phyloP scores from a whole-genome alignment of 2,888 invertebrate species.

The Ashinkailepas kermadecensis region DNA sequence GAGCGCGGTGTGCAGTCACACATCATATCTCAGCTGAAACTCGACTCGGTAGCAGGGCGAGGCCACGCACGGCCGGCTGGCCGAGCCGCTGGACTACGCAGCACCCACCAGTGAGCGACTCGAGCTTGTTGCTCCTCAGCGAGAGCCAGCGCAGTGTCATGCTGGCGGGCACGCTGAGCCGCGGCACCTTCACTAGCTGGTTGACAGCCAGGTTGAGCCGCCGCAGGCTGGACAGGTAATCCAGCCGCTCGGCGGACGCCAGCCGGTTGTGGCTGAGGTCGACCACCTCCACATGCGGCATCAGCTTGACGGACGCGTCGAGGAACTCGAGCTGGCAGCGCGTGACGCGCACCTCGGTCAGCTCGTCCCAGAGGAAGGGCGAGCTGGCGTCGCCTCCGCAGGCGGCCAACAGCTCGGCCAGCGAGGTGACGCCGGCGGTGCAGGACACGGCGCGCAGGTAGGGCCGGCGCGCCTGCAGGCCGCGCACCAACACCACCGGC shows the following conservation, averaged over 20 bases:
- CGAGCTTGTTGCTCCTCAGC: slow-evolving; percentile 57
- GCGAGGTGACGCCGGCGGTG: neutral
- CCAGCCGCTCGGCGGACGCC: slow-evolving; percentile 49
- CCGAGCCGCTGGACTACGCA: too few species aligned
- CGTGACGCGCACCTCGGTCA: slow-evolving; percentile 52
- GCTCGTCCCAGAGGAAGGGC: slow-evolving; percentile 55
- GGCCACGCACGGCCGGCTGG: too few species aligned
- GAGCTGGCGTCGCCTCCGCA: slow-evolving; percentile 56
- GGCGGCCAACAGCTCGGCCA: slow-evolving; percentile 2
- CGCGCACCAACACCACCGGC: neutral
- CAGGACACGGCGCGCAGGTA: slow-evolving; percentile 4
- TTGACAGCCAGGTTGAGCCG: slow-evolving; percentile 58
- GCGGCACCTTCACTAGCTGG: slow-evolving; percentile 51
- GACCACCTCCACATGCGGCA: slow-evolving; percentile 54
- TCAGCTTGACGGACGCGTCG: slow-evolving; percentile 52
- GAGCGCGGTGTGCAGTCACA: too few species aligned
- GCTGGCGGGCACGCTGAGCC: slow-evolving; percentile 50
- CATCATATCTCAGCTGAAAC: too few species aligned
- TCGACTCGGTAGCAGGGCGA: too few species aligned
- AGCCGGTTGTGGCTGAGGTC: slow-evolving; percentile 59
- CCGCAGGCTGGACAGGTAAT: slow-evolving; percentile 54
- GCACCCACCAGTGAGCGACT: slow-evolving; percentile 49
- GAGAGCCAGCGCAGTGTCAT: slow-evolving; percentile 52
- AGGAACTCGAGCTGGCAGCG: slow-evolving; percentile 51
- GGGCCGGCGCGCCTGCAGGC: slow-evolving; percentile 19